Conservation (phyloP, 2,888 invertebrate species). For the Griposia aprilina region DNA sequence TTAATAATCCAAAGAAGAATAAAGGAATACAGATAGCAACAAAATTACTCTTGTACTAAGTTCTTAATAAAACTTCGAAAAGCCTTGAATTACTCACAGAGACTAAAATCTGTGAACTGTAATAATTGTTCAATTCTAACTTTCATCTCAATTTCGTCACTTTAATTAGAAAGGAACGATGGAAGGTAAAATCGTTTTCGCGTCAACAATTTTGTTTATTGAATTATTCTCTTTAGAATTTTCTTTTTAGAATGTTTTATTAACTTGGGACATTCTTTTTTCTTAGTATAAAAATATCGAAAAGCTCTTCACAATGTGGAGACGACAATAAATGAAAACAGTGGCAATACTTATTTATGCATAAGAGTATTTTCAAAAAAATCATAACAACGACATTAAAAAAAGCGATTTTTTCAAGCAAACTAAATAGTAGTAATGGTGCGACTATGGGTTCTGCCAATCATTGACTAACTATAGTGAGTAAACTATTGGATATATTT, state of each 20-base stretch:
- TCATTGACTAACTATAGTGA: no score
- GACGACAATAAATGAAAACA: no score
- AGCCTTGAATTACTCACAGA: conserved; percentile 33
- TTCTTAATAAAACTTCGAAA: not conserved
- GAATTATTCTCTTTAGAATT: conserved; percentile 36
- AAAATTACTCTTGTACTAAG: conserved; percentile 13
- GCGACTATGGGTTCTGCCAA: no score
- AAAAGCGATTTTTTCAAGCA: no score
- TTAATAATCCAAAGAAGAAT: conserved; percentile 5
- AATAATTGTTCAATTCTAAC: conserved; percentile 47
- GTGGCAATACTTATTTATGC: no score
- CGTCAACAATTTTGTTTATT: conserved; percentile 42
- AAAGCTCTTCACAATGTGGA: not conserved
- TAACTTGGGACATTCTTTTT: not conserved
- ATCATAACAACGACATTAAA: no score
- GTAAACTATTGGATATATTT: no score
- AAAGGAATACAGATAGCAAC: not conserved
- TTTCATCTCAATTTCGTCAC: conserved; percentile 27
- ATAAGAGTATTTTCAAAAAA: no score
- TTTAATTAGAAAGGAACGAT: conserved; percentile 50
- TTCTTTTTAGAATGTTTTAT: conserved; percentile 21
- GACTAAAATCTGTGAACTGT: conserved; percentile 36
- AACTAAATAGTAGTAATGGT: no score
- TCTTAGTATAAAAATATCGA: not conserved
- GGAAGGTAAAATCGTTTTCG: conserved; percentile 24